Evolutionary conservation across 2,888 invertebrate species (phyloP).

Genomic region (Hemaris fuciformis): DNA sequence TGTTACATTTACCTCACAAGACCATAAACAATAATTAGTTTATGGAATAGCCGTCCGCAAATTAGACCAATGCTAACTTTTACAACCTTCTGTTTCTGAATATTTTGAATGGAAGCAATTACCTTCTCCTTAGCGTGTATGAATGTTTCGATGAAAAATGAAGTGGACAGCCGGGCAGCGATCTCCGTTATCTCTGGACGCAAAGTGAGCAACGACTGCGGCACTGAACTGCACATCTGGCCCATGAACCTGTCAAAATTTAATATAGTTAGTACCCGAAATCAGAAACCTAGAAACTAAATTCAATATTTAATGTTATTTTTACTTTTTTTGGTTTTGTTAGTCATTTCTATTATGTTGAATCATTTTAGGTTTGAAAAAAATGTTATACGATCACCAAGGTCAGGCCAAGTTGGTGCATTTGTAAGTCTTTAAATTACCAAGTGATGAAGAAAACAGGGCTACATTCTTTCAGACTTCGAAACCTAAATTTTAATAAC

Average conservation of each 20-base stretch:
- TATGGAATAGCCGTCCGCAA: too few species aligned
- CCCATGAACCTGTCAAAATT: slow-evolving; percentile 92
- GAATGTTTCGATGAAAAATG: slow-evolving; percentile 97
- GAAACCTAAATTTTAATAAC: neutral
- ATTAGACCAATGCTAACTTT: neutral
- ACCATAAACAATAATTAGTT: too few species aligned
- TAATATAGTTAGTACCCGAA: neutral
- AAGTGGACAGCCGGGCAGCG: slow-evolving; percentile 93
- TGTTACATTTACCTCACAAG: too few species aligned
- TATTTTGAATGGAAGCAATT: too few species aligned
- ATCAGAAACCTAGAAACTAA: neutral
- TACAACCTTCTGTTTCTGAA: too few species aligned
- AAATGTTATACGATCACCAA: too few species aligned
- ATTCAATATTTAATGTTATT: neutral
- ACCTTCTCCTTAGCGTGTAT: slow-evolving; percentile 98
- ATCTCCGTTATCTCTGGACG: slow-evolving; percentile 91
- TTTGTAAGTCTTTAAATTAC: too few species aligned
- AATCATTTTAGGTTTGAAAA: too few species aligned
- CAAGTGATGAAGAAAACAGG: neutral
- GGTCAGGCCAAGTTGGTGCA: too few species aligned
- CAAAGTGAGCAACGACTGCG: slow-evolving; percentile 91
- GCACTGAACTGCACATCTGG: slow-evolving; percentile 96
- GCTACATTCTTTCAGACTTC: too few species aligned
- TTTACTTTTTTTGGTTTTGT: too few species aligned
- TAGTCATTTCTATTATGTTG: too few species aligned